These are phyloP conservation scores for Caranx melampygus DNA, from an alignment of 2,113 vertebrate genomes.

Conservation along the genomic window DNA sequence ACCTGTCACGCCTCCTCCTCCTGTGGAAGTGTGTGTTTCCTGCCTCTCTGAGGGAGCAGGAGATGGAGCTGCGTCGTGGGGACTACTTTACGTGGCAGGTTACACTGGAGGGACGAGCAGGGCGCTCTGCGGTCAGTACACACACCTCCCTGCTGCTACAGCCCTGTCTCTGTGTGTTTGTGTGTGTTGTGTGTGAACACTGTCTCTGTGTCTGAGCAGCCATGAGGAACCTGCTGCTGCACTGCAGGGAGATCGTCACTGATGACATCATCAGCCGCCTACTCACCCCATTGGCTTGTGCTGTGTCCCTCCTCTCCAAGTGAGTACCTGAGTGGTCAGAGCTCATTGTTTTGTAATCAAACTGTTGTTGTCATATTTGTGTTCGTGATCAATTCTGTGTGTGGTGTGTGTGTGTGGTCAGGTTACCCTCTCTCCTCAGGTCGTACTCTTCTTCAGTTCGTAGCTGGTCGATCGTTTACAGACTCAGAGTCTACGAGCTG, in stretches of 20 bases:
- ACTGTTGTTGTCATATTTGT: not conserved
- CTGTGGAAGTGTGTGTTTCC: constrained; percentile 94
- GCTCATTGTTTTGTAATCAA: not conserved
- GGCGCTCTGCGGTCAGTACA: constrained; percentile 89
- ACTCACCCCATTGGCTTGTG: constrained; percentile 88
- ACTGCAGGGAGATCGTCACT: constrained; percentile 90
- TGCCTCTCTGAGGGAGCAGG: constrained; percentile 88
- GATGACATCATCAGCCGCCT: constrained; percentile 89
- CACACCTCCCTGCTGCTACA: no score
- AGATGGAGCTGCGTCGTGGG: constrained; percentile 90
- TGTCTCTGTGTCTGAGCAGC: constrained; percentile 77
- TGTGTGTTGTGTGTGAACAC: constrained; percentile 7
- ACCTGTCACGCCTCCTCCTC: constrained; percentile 88
- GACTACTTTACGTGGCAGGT: constrained; percentile 97
- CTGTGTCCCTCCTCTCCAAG: constrained; percentile 89
- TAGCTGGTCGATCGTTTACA: constrained; percentile 84
- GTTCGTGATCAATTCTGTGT: not conserved
- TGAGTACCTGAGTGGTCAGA: constrained; percentile 78
- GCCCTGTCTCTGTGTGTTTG: not conserved
- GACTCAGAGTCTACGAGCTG: constrained; percentile 91
- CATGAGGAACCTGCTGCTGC: constrained; percentile 89
- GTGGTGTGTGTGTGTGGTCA: constrained; percentile 51
- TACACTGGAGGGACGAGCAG: constrained; percentile 93
- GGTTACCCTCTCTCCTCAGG: constrained; percentile 88
- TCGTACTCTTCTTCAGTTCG: constrained; percentile 88